phyloP scores from a whole-genome alignment of 1,140 invertebrate genomes.

The Drosophila pallidifrons region DNA sequence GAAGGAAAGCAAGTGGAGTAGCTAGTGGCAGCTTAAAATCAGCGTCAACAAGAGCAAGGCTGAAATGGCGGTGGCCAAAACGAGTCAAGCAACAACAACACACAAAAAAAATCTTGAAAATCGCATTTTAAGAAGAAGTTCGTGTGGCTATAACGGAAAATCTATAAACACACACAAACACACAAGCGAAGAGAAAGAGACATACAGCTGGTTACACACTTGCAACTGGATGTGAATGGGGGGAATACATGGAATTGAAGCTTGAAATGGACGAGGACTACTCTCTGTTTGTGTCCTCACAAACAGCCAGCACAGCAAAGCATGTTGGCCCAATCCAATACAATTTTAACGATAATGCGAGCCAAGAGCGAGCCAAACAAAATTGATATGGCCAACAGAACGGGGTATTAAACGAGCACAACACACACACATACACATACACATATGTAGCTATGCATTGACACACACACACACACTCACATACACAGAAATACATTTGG shows the following conservation, averaged over 20 bases:
- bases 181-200: conserved; percentile 5
- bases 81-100: conserved; percentile 38
- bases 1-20: neutral
- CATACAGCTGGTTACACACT: conserved; percentile 32
- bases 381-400: conserved; percentile 74
- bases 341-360: conserved; percentile 81
- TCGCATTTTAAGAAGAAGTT: conserved; percentile 83
- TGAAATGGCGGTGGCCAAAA: conserved; percentile 61
- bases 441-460: neutral
- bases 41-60: conserved; percentile 57
- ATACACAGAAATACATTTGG: neutral
- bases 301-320: conserved; percentile 50
- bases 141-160: conserved; percentile 79
- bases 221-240: conserved; percentile 29
- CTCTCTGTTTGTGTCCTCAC: neutral
- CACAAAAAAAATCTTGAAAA: conserved; percentile 70
- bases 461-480: neutral
- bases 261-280: conserved; percentile 31
- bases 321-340: conserved; percentile 73
- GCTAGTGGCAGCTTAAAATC: conserved; percentile 67
- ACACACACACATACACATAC: neutral
- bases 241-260: conserved; percentile 51
- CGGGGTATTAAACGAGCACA: conserved; percentile 33
- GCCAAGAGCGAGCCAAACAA: conserved; percentile 64
- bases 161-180: conserved; percentile 65